phyloP scores from a whole-genome alignment of 2,797 vertebrate species.

The Channa striata region DNA sequence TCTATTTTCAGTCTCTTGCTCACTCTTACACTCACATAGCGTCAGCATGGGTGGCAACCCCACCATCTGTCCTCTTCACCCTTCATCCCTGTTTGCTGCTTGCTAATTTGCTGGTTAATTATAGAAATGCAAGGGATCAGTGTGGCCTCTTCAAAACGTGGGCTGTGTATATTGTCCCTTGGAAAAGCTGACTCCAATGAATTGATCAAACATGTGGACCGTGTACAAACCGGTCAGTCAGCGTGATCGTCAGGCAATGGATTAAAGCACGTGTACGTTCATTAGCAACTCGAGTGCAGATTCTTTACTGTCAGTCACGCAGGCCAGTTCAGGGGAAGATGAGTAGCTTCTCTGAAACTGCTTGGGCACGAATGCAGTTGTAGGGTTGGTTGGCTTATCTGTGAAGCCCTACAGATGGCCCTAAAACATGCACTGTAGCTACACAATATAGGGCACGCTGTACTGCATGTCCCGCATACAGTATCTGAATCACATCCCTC shows the following conservation, averaged over 20 bases:
- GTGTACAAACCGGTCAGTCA: slow-evolving; percentile 25
- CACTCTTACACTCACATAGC: slow-evolving; percentile 27
- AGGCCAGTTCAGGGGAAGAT: slow-evolving; percentile 42
- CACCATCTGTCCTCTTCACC: slow-evolving; percentile 64
- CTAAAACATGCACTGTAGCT: slow-evolving; percentile 13
- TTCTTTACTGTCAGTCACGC: slow-evolving; percentile 44
- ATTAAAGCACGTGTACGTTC: slow-evolving; percentile 40
- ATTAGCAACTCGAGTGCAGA: slow-evolving; percentile 33
- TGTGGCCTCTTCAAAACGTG: slow-evolving; percentile 52
- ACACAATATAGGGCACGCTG: not conserved
- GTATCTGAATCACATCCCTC: not conserved
- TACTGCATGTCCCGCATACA: not conserved
- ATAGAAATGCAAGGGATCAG: slow-evolving; percentile 67
- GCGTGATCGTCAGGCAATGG: slow-evolving; percentile 14
- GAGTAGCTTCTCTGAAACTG: slow-evolving; percentile 48
- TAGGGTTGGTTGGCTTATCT: slow-evolving; percentile 39
- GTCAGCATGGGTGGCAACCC: slow-evolving; percentile 58
- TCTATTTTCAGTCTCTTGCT: slow-evolving; percentile 55
- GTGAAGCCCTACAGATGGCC: slow-evolving; percentile 26
- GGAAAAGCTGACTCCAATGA: slow-evolving; percentile 63
- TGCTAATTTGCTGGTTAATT: slow-evolving; percentile 78
- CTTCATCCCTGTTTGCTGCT: slow-evolving; percentile 53
- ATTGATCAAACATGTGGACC: slow-evolving; percentile 66
- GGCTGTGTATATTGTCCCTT: slow-evolving; percentile 56
- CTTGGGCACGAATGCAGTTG: slow-evolving; percentile 42